Evolutionary conservation across 2,113 vertebrate genomes (phyloP), one percentile per base, ranked within the genome.

Genomic region (Channa maculata): DNA sequence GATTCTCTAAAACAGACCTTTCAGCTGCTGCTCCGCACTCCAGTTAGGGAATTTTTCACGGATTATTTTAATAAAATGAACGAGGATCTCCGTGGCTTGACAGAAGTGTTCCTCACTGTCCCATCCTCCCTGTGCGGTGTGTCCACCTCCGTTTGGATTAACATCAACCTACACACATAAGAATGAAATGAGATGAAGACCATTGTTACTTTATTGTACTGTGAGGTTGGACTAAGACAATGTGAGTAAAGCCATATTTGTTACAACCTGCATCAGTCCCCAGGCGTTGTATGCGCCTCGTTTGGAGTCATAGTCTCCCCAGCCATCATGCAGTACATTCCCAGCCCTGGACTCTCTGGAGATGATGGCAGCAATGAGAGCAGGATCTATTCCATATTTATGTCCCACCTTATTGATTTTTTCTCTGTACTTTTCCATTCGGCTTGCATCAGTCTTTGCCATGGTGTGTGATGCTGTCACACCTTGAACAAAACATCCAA

Each of bases 281-380:
- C 43, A 88, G 63, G 11, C 69, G 0, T 71, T 82, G 6, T 41
- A 41, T 7, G 6, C 2, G 39, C 39, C 39, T 7, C 39, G 1
- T 7, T 41, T 41, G 4, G 39, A 7, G 39, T 8, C 60, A 0
- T n/a, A 0, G 44, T 88, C 87, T 15, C 91, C 89, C 86, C 77
- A 80, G 48, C 89, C 91, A 0, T 54, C 0, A 0, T 8, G 0
- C 5, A 89, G 49, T 1, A 0, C 1, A 1, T 82, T 88, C 75
- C 91, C 89, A 37, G 86, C 91, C 57, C 91, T 77, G 71, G 86
- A 88, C 55, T 88, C 81, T 78, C 89, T 88, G 53, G 91, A 92
- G 65, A 90, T 89, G 86, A 92, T 92, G 63, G 15, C 91, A 49
- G 89, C 89, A 7, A 91, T 91, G 9, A 92, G 61, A 48, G 80